phyloP scores from a whole-genome alignment of 2,113 vertebrate genomes.

The Hepsetus odoe region DNA sequence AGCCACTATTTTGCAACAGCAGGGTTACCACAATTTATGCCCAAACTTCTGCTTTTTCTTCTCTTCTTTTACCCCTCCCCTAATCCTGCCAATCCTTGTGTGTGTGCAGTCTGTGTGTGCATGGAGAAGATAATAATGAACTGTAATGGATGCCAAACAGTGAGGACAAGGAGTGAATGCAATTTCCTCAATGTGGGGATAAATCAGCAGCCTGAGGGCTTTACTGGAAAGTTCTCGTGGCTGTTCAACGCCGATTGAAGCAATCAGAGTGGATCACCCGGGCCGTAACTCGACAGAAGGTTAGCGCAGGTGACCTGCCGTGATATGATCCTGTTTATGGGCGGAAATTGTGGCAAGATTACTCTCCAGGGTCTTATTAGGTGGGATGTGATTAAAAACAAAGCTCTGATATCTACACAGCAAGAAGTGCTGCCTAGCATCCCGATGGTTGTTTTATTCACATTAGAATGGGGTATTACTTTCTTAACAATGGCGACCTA shows the following conservation, averaged over 20 bases:
- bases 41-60: slow-evolving; percentile 69
- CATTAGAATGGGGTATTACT: slow-evolving; percentile 51
- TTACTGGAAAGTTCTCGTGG: slow-evolving; percentile 68
- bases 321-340: slow-evolving; percentile 68
- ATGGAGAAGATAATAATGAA: slow-evolving; percentile 67
- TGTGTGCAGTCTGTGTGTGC: background rate
- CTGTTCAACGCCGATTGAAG: slow-evolving; percentile 80
- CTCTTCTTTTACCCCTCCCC: slow-evolving; percentile 18
- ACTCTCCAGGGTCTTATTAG: slow-evolving; percentile 72
- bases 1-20: slow-evolving; percentile 67
- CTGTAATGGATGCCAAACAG: slow-evolving; percentile 74
- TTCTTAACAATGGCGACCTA: slow-evolving; percentile 58
- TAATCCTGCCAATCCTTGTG: background rate
- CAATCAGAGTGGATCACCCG: slow-evolving; percentile 71
- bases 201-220: slow-evolving; percentile 72
- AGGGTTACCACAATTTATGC: slow-evolving; percentile 69
- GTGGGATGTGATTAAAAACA: slow-evolving; percentile 75
- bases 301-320: slow-evolving; percentile 72
- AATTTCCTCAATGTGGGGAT: slow-evolving; percentile 76
- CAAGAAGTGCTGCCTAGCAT: slow-evolving; percentile 55
- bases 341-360: slow-evolving; percentile 67
- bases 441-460: slow-evolving; percentile 35
- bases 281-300: slow-evolving; percentile 72
- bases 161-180: slow-evolving; percentile 67
- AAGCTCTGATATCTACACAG: slow-evolving; percentile 65